Evolutionary conservation across 1,140 invertebrate genomes (phyloP), one percentile per base, ranked within the genome.

Genomic region (Polypedilum vanderplanki): DNA sequence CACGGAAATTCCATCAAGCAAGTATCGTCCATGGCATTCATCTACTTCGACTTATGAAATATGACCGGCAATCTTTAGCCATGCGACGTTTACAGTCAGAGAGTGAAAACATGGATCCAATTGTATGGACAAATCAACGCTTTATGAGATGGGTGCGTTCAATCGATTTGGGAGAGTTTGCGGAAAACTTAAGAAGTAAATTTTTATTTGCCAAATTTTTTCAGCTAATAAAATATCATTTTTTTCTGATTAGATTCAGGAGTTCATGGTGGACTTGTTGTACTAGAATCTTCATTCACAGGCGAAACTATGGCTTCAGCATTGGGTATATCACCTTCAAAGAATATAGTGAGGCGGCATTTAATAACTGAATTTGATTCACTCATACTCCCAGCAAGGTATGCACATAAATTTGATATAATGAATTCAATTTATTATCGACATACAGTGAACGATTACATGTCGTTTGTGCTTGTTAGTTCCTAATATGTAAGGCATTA

Each of bases 111-210:
- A 90, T 90, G 18, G 94, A 98, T 86, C 94, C 94, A 57, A 84
- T 98, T 74, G 94, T 97, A 20, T 98, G 95, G 95, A 97, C 94
- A 76, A 97, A 96, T 85, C 91, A 95, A 79, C 88, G 94, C 79
- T 94, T 97, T 80, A 92, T 97, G 76, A 89, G 92, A 79, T 98
- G 95, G 95, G 92, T 94, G 20, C 87, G 92, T 78, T 93, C 91
- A 81, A 96, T 98, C 80, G 95, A 98, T 85, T 87, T 98, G 78
- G 90, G 89, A 73, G 95, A 98, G 86, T 98, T 96, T 81, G 92
- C 94, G 77, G 93, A 96, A 76, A 96, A 96, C 83, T 85, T 97
- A n/a, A 94, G 94, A 90, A 93, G 93, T 93, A 83, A 77, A n/a
- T 74, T 20, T 22, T 40, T 46, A 75, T 40, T 76, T 22, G 17